Conservation (phyloP, 2,113 vertebrate genomes). For the Lontra canadensis region DNA sequence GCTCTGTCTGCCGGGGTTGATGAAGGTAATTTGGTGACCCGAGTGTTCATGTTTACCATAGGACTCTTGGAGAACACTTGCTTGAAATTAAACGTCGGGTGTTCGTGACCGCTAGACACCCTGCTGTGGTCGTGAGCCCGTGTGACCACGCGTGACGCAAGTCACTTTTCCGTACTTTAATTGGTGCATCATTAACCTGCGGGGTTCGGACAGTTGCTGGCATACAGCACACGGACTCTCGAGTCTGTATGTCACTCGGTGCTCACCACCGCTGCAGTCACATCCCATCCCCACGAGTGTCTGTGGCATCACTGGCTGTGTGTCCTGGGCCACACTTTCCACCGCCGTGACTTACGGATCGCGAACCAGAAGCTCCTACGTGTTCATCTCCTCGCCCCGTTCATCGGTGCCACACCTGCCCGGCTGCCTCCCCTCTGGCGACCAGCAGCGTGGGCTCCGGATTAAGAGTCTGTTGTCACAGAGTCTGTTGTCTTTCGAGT, state of each 20-base stretch:
- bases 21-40: too few species aligned
- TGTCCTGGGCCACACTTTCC: not conserved
- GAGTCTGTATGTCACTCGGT: accelerated
- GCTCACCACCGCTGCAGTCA: not conserved
- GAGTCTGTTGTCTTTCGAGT: too few species aligned
- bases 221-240: accelerated
- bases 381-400: not conserved
- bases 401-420: accelerated
- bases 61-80: not conserved
- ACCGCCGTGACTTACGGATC: accelerated
- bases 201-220: accelerated
- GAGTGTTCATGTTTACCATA: not conserved
- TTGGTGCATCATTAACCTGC: not conserved
- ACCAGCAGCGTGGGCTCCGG: not conserved
- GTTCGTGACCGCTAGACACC: not conserved
- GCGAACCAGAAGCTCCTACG: not conserved
- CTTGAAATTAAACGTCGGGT: not conserved
- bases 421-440: not conserved
- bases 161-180: not conserved
- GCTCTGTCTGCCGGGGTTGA: not conserved
- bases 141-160: accelerated
- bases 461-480: not conserved
- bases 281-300: accelerated
- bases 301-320: accelerated
- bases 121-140: accelerated